These are phyloP conservation scores for Lydus trimaculatus DNA, from an alignment of 2,888 invertebrate species.

Conservation along the genomic window DNA sequence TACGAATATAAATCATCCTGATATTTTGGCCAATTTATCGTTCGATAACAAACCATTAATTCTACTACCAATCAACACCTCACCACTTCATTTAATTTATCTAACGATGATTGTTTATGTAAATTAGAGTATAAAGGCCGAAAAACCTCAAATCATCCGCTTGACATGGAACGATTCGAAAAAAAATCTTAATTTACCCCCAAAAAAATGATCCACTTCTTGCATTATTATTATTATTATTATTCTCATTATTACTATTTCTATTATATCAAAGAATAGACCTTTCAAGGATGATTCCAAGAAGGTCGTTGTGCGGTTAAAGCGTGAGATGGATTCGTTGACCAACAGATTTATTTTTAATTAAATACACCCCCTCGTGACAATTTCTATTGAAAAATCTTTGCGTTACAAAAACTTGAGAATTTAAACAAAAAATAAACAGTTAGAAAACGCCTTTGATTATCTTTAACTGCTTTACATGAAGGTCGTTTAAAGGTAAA, in stretches of 20 bases:
- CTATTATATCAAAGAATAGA: background rate
- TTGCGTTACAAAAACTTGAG: background rate
- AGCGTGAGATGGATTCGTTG: constrained; percentile 1
- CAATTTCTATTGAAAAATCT: background rate
- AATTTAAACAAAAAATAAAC: background rate
- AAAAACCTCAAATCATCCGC: background rate
- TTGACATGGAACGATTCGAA: background rate
- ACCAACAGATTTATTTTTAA: background rate
- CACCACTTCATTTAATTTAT: background rate
- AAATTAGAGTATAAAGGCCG: background rate
- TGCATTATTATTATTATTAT: background rate
- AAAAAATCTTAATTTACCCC: background rate
- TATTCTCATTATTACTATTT: background rate
- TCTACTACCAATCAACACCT: background rate
- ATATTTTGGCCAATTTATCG: background rate
- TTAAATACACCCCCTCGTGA: background rate
- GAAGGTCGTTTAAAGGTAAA: background rate
- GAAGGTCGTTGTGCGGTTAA: constrained; percentile 6
- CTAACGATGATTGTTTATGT: background rate
- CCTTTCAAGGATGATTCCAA: background rate
- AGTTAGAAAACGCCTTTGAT: constrained; percentile 5
- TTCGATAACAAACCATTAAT: background rate
- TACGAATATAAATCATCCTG: background rate
- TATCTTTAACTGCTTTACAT: constrained; percentile 2
- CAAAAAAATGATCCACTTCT: background rate